phyloP scores from a whole-genome alignment of 2,797 vertebrate species.

The Perdix hodgsoniae region DNA sequence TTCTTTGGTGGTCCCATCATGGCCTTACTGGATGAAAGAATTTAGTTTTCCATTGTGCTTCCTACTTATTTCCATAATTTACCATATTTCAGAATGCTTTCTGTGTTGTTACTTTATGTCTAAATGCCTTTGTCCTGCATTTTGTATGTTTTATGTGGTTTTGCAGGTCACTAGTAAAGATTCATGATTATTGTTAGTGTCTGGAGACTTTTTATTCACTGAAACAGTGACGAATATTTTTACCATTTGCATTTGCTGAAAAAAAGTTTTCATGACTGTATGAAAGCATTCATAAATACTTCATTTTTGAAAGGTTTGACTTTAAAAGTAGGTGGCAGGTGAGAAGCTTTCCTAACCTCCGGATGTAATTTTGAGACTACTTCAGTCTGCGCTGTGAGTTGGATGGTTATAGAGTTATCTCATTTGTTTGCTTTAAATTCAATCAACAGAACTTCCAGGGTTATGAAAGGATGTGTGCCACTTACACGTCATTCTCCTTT shows the following conservation, averaged over 20 bases:
- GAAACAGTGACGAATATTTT: not conserved
- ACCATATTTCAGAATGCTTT: not conserved
- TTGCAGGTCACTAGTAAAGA: not conserved
- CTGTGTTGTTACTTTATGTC: not conserved
- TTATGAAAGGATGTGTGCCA: not conserved
- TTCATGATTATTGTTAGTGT: not conserved
- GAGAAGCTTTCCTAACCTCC: not conserved
- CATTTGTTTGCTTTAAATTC: not conserved
- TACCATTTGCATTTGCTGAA: not conserved
- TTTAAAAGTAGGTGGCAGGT: not conserved
- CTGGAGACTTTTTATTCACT: not conserved
- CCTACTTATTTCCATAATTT: not conserved
- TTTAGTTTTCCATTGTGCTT: not conserved
- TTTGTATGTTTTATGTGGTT: not conserved
- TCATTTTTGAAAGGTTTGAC: not conserved
- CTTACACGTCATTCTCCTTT: not conserved
- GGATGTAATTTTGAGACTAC: not conserved
- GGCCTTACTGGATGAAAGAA: not conserved
- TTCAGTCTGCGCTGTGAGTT: not conserved
- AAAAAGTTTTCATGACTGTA: not conserved
- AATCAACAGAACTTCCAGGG: not conserved
- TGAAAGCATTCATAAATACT: not conserved
- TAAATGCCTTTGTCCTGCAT: not conserved
- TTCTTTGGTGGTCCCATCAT: not conserved
- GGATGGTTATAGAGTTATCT: not conserved